Evolutionary conservation across 2,888 invertebrate species (phyloP), one percentile per base, ranked within the genome.

Genomic region (Ptilodon capucinus): DNA sequence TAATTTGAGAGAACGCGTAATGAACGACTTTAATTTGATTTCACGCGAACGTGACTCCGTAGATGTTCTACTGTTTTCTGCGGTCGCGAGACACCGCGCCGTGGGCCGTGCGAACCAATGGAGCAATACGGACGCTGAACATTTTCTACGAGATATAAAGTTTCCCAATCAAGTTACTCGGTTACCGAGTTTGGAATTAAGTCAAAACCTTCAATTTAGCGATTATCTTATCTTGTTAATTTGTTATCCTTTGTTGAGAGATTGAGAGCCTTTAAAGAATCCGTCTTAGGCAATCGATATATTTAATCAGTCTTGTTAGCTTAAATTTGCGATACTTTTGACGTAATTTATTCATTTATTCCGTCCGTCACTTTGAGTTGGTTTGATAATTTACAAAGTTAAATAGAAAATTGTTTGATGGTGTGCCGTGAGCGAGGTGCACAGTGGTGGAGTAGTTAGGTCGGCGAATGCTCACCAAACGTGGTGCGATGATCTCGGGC

Each of bases 1-100:
- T 86, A 83, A 85, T 81, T 80, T 73, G 71, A 78, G 76, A 73
- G 75, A 81, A 81, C 73, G 69, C 60, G 76, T 84, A 84, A 85
- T 80, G 66, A 83, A 82, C 76, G 74, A 77, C 67, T 82, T 76
- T 79, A 77, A 86, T 83, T 79, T 71, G 71, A 80, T 80, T 84
- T 64, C 51, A 67, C 58, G 53, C 54, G 58, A 64, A 66, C 51
- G 59, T 51, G 45, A 65, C 55, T 62, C 49, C 47, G 48, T 51
- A 48, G 47, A 48, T 50, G 38, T 40, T 57, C 48, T 47, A 23
- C 38, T 44, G 41, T 42, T 57, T 54, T 55, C 34, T 43, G 35
- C 30, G 30, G 40, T 42, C 32, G 21, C n/a, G 7, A 14, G 36
- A 32, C 16, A 39, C 46, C 40, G 18, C n/a, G 17, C 41, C 39